Evolutionary conservation across 53 echinoderm and acorn worm species (phyloP).

Genomic region (Mesocentrotus franciscanus): DNA sequence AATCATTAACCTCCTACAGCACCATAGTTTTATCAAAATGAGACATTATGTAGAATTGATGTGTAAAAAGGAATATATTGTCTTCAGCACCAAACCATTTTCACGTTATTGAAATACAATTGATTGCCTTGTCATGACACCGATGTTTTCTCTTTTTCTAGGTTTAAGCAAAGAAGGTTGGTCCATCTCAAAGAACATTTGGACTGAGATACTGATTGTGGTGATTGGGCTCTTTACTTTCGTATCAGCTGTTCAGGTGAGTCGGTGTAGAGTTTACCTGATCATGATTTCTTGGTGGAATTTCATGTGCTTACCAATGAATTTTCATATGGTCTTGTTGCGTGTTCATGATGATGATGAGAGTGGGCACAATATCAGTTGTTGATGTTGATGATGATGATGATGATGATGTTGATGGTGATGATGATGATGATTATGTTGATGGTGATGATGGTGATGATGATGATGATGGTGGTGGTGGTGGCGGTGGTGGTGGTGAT

Average conservation of each 20-base stretch:
- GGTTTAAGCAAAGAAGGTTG: slow-evolving; percentile 95
- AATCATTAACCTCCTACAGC: no score
- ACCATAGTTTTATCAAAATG: no score
- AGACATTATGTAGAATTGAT: no score
- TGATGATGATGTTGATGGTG: neutral
- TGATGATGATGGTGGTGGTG: neutral
- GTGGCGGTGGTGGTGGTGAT: neutral
- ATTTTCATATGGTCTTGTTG: neutral
- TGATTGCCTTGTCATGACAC: neutral
- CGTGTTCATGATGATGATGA: neutral
- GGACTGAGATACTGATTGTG: slow-evolving; percentile 87
- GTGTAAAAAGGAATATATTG: no score
- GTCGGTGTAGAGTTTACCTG: neutral
- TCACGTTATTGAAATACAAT: no score
- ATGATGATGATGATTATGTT: neutral
- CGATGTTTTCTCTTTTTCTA: neutral
- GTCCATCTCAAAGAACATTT: slow-evolving; percentile 96
- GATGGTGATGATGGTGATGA: slow-evolving; percentile 4
- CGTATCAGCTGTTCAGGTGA: slow-evolving; percentile 97
- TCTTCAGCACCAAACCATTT: no score
- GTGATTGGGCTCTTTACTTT: slow-evolving; percentile 92
- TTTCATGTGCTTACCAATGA: neutral
- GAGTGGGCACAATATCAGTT: neutral
- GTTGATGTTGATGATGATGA: neutral
- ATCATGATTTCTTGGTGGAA: neutral